A percentile compares a stretch with the other conserved stretches of the same genome.
phyloP scores from a whole-genome alignment of 2,113 vertebrate genomes.

The Aldabrachelys gigantea region DNA sequence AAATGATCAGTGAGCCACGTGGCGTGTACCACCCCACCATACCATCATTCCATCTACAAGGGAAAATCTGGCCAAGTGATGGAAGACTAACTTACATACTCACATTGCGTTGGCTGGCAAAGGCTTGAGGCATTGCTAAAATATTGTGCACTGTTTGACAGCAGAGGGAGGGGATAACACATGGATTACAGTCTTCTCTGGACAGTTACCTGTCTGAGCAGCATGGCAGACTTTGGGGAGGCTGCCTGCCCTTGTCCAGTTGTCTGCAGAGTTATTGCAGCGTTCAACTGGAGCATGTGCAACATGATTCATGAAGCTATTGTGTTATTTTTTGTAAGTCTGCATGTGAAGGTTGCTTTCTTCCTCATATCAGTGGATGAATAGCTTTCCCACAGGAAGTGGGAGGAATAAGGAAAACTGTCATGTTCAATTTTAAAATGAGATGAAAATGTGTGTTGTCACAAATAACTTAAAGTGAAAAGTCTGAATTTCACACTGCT shows the following conservation, averaged over 20 bases:
- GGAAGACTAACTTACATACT: neutral
- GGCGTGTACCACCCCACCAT: fast-evolving
- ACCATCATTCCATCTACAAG: neutral
- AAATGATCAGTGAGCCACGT: neutral
- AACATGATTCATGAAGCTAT: neutral
- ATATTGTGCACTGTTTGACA: neutral
- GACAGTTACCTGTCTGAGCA: neutral
- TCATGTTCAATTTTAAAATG: neutral
- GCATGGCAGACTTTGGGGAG: neutral
- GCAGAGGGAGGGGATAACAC: neutral
- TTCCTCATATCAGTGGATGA: neutral
- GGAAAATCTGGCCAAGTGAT: neutral
- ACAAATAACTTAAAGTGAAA: neutral
- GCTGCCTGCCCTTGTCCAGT: neutral
- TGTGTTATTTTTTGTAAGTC: neutral
- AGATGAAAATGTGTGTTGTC: neutral
- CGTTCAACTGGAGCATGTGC: neutral
- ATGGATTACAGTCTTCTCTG: neutral
- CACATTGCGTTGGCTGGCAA: neutral
- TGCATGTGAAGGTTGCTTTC: neutral
- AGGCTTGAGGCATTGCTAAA: neutral
- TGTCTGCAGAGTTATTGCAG: neutral
- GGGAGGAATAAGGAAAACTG: neutral
- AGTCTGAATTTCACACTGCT: neutral
- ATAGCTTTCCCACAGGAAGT: neutral